These are phyloP conservation scores for Temnothorax curvispinosus DNA, from an alignment of 1,140 invertebrate species.

Conservation along the genomic window DNA sequence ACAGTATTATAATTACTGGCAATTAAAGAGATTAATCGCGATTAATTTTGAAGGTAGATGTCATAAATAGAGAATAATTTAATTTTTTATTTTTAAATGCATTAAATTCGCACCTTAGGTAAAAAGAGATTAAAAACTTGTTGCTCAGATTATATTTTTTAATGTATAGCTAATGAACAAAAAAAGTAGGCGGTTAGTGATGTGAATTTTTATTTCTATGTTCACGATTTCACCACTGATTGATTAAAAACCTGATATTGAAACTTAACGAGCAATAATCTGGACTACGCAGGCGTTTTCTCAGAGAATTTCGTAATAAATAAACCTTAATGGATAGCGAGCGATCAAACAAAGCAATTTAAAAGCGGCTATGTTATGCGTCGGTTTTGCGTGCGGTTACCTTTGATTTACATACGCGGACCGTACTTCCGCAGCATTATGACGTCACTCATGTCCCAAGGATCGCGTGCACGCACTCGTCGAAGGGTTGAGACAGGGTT, in stretches of 20 bases:
- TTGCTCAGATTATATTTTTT: too few relatives aligned
- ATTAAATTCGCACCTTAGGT: background rate
- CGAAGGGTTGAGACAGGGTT: conserved; percentile 77
- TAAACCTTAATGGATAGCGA: conserved; percentile 78
- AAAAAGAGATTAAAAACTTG: background rate
- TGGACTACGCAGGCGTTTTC: background rate
- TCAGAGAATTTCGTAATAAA: conserved; percentile 23
- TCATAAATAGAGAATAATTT: background rate
- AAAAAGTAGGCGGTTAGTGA: background rate
- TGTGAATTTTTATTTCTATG: background rate
- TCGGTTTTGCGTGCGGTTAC: conserved; percentile 81
- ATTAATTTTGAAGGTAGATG: background rate
- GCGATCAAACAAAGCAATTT: conserved; percentile 84
- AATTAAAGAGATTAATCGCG: background rate
- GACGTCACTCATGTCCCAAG: conserved; percentile 82
- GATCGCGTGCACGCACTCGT: conserved; percentile 81
- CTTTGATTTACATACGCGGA: conserved; percentile 84
- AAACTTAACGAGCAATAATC: background rate
- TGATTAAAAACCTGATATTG: background rate
- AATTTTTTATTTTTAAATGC: background rate
- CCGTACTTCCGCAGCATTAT: conserved; percentile 79
- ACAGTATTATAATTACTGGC: background rate
- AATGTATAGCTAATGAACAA: background rate
- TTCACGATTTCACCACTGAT: background rate
- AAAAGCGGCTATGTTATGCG: conserved; percentile 76